Evolutionary conservation across 2,113 vertebrate species (phyloP).

Genomic region (Paralichthys olivaceus): DNA sequence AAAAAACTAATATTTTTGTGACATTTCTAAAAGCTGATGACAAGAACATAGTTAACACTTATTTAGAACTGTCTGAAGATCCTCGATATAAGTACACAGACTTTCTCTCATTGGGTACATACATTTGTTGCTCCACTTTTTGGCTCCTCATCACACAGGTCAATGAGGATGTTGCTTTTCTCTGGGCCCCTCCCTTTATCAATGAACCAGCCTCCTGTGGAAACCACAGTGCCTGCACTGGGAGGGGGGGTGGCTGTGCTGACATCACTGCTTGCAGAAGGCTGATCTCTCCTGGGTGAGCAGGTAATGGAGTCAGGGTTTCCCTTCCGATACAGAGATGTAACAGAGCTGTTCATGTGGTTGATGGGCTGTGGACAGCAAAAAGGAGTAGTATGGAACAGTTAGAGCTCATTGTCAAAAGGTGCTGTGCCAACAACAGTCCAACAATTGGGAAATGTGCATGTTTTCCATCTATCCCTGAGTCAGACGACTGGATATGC

Average conservation of each 20-base stretch:
- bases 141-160: conserved; percentile 83
- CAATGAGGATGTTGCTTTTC: conserved; percentile 79
- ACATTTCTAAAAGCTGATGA: no score
- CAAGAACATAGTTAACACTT: background rate
- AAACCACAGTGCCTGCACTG: conserved; percentile 48
- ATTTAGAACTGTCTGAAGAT: background rate
- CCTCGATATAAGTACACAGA: background rate
- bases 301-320: conserved; percentile 69
- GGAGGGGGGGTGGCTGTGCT: background rate
- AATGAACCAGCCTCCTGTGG: conserved; percentile 88
- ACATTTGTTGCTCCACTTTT: conserved; percentile 67
- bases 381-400: background rate
- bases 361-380: conserved; percentile 83
- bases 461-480: background rate
- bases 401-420: background rate
- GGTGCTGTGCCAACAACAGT: background rate
- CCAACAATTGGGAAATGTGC: background rate
- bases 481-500: background rate
- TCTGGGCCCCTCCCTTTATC: conserved; percentile 68
- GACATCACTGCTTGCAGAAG: conserved; percentile 29
- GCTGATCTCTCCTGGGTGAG: conserved; percentile 60
- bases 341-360: conserved; percentile 92
- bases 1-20: no score
- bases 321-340: conserved; percentile 90
- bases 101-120: conserved; percentile 13